Base-by-base conservation (phyloP, 2,888 invertebrate genomes). In the Acleris emargana region DNA sequence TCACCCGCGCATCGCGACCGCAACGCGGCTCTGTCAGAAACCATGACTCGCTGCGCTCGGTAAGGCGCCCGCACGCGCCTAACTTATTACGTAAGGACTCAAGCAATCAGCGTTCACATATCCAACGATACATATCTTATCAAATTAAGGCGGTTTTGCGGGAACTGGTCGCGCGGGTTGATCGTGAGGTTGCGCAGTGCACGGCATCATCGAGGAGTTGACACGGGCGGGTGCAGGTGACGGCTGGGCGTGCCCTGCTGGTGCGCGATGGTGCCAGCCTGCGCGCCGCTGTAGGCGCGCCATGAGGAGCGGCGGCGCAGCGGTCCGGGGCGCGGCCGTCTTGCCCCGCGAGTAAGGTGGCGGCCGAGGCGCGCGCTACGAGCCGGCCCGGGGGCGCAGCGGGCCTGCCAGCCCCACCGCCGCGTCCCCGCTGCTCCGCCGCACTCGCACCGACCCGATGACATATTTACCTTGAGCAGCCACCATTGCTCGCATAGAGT, bases 401-500 rank as follows among this genome's bases (percentile, higher is more conserved):
- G 86, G 87, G 83, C 82, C 87, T 81, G 83, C 85, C 83, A 86
- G 85, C 83, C 80, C 81, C 80, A 73, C 81, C 83, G 83, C 83
- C 82, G 86, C 86, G 82, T 81, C 84, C 81, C 83, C 85, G 78
- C 84, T 80, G 80, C 85, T 77, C 70, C 74, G 59, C 76, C 78
- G 76, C 77, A 81, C 78, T 79, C 72, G 81, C 87, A 83, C 86
- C 87, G 85, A 88, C 80, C 89, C 88, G 88, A 90, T 91, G 91
- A 89, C 87, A 86, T 79, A 86, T 88, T 88, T 86, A 84, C 78
- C 75, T 86, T 94, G 94, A 94, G 93, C 94, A 94, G 95, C 95
- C 96, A 97, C 96, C 96, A 97, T 97, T 98, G 97, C 97, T 96
- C 97, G 97, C 95, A 96, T 97, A 96, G 97, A 97, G 96, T 97